These are phyloP conservation scores for Epinotia demarniana DNA, from an alignment of 2,888 invertebrate species.

Conservation along the genomic window DNA sequence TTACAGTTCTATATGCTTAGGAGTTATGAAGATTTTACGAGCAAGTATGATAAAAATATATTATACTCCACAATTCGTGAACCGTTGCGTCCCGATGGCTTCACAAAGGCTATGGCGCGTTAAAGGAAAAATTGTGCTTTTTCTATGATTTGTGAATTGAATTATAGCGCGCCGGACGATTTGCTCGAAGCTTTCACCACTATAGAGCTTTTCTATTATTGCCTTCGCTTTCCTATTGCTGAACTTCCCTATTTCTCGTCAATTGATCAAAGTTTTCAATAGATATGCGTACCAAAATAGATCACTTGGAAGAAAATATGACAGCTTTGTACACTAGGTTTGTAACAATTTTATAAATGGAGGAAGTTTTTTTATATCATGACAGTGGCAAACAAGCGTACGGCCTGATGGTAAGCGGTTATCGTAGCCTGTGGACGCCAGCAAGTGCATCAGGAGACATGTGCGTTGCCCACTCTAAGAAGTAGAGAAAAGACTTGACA, in stretches of 20 bases:
- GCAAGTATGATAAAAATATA: neutral
- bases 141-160: constrained; percentile 44
- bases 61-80: constrained; percentile 8
- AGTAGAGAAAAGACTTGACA: no score
- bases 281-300: constrained; percentile 3
- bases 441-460: no score
- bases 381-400: no score
- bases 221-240: constrained; percentile 29
- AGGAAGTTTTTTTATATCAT: no score
- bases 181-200: constrained; percentile 31
- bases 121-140: constrained; percentile 43
- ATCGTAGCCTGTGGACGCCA: no score
- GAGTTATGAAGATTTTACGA: no score
- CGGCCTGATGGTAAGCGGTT: no score
- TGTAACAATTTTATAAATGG: neutral
- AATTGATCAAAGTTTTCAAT: constrained; percentile 40
- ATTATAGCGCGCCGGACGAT: constrained; percentile 37
- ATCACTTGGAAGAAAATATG: neutral
- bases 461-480: no score
- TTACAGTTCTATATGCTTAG: no score
- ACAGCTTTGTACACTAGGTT: neutral
- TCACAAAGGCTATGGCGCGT: constrained; percentile 36
- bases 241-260: constrained; percentile 36
- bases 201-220: constrained; percentile 26
- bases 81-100: constrained; percentile 27